Evolutionary conservation across 1,140 invertebrate species (phyloP), one percentile per base, ranked within the genome.

Genomic region (Anastrepha obliqua): DNA sequence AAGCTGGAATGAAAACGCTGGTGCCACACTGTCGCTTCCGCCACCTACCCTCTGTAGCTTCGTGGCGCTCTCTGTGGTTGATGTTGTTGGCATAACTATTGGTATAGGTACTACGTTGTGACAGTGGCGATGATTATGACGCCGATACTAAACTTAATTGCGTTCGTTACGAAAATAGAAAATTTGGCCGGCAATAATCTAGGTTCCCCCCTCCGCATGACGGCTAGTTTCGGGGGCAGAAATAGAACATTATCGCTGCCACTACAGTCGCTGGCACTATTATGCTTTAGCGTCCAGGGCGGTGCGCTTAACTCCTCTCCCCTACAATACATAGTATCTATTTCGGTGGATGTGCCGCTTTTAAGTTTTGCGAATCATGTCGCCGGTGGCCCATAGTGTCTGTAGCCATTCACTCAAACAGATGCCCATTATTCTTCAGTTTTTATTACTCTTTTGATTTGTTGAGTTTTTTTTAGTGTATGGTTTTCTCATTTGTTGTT

Each of bases 401-500:
- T 81, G 47, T 81, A 81, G 51, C 47, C 47, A 55, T 74, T 47
- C 17, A 47, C 44, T 47, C 44, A 81, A 81, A 55, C 74, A 81
- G 74, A 81, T 81, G 47, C 74, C 74, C 74, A 81, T 55, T 55
- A 81, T 81, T 47, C n/a, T 74, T 74, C 44, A 42, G 15, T 42
- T 74, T 81, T 81, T 81, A 81, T 81, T 81, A 47, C 47, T 55
- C 9, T 55, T 81, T 81, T 55, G 51, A 81, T 81, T 81, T 74
- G 74, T 51, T 81, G 47, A n/a, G 11, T n/a, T n/a, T 81, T 55
- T 81, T 81, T 42, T 47, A 15, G 2, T 70, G 74, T 74, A 42
- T 74, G 67, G 13, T 44, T 44, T 44, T 5, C 39, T 44, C 67
- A 74, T 74, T 74, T 44, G 42, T 74, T 74, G 42, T 74, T 74